These are phyloP conservation scores for Orchestes rusci DNA, from an alignment of 2,888 invertebrate genomes.

Conservation along the genomic window DNA sequence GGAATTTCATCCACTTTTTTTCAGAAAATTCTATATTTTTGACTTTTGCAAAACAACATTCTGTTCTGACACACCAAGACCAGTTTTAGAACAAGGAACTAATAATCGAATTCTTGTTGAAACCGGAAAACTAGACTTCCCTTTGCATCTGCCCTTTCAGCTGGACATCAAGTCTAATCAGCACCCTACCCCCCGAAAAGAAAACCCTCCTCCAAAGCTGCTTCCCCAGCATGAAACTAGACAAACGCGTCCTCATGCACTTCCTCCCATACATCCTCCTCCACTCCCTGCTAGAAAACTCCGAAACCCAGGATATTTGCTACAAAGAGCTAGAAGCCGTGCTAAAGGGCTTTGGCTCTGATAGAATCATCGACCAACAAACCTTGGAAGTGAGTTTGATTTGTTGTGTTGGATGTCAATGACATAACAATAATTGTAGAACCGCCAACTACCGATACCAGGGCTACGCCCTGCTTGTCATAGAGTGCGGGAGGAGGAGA, in stretches of 20 bases:
- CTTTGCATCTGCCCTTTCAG: constrained; percentile 36
- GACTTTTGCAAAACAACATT: too few relatives aligned
- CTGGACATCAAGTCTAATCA: constrained; percentile 66
- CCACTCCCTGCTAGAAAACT: constrained; percentile 54
- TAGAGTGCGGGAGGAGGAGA: constrained; percentile 32
- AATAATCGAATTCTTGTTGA: too few relatives aligned
- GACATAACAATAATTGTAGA: too few relatives aligned
- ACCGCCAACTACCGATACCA: constrained; percentile 28
- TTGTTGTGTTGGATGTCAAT: too few relatives aligned
- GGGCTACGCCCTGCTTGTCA: constrained; percentile 25
- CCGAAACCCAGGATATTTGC: constrained; percentile 42
- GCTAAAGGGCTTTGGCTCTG: constrained; percentile 37
- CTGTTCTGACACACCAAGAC: too few relatives aligned
- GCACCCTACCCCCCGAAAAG: constrained; percentile 52
- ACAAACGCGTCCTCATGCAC: constrained; percentile 61
- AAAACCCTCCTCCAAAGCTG: constrained; percentile 60
- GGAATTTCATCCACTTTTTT: too few relatives aligned
- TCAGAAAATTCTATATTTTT: too few relatives aligned
- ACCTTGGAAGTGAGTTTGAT: constrained; percentile 31
- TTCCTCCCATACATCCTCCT: constrained; percentile 69
- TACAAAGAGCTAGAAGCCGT: constrained; percentile 53
- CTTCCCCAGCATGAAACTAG: constrained; percentile 67
- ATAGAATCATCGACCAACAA: constrained; percentile 27
- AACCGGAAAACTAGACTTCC: not conserved
- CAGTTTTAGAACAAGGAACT: too few relatives aligned